Evolutionary conservation across 2,113 vertebrate species (phyloP), one percentile per base, ranked within the genome.

Genomic region (Mugil cephalus): DNA sequence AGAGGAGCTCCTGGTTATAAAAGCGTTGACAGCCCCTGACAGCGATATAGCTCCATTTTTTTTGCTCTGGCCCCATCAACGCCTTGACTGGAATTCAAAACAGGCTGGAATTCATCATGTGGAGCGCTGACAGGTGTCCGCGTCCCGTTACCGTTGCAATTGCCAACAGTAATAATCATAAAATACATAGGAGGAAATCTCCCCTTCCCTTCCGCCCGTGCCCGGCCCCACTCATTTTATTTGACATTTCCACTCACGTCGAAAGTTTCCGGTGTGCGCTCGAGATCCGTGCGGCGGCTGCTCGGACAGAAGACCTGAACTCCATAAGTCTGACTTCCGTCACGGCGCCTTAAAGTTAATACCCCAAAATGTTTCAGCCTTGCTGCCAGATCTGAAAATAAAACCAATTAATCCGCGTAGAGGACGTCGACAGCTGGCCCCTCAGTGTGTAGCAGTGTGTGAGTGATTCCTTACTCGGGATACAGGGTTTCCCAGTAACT

Each of bases 1-100:
- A 64, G 17, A 75, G 54, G 69, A 50, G 66, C 62, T 80, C 56
- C 65, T 36, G 38, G 63, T 89, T 91, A 91, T 88, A 87, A 88
- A 86, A 77, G 75, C 7, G 10, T 6, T 83, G 84, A 89, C 81
- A 88, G 83, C 64, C 36, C 9, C 60, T 88, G 87, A 87, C 84
- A 85, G 79, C 12, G 19, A 77, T 85, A 78, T 46, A 61, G 70
- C 84, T 86, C 66, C 17, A 79, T 83, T 83, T 85, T 83, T 83
- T 83, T 85, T 83, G 74, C 68, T 74, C 24, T 10, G 19, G 77
- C 74, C 79, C 66, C 65, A 21, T 80, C 86, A 17, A 51, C 4
- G n/a, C 13, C 10, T 58, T 39, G 54, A 74, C 74, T 80, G 61
- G 55, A 72, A 89, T 84, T 82, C 69, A 77, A 71, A 83, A 66